phyloP scores from a whole-genome alignment of 2,113 vertebrate species.

The Plectropomus leopardus region DNA sequence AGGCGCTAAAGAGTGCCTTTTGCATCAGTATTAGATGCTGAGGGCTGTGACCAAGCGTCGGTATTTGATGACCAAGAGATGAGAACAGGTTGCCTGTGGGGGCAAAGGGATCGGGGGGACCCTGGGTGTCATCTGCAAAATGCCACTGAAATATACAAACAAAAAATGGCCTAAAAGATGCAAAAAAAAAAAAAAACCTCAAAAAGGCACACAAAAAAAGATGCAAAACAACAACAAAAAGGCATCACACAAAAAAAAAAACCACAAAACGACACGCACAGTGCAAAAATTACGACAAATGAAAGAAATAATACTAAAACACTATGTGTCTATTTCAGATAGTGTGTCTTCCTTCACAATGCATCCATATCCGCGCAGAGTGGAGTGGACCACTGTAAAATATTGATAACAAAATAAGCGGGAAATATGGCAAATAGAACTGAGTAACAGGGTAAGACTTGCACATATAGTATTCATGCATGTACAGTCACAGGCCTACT shows the following conservation, averaged over 20 bases:
- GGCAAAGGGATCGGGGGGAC: too few relatives aligned
- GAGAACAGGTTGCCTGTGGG: too few relatives aligned
- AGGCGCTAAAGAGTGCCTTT: too few relatives aligned
- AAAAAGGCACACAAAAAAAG: not conserved
- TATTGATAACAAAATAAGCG: slow-evolving; percentile 60
- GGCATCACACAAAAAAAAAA: not conserved
- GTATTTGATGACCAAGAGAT: too few relatives aligned
- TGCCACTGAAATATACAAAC: too few relatives aligned
- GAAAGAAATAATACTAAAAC: not conserved
- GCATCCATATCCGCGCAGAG: not conserved
- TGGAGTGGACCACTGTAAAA: slow-evolving; percentile 49
- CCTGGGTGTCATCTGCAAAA: too few relatives aligned
- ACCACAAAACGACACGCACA: too few relatives aligned
- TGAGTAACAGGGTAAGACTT: slow-evolving; percentile 16
- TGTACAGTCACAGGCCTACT: slow-evolving; percentile 12
- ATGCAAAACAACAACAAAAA: not conserved
- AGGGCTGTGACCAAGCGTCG: too few relatives aligned
- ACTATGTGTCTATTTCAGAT: not conserved
- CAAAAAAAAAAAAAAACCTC: not conserved
- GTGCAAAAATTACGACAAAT: not conserved
- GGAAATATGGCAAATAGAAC: slow-evolving; percentile 31
- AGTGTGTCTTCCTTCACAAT: not conserved
- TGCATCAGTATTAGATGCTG: too few relatives aligned
- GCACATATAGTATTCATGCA: slow-evolving; percentile 24
- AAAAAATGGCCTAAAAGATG: not conserved